phyloP scores from a whole-genome alignment of 1,140 invertebrate genomes.

The Harlomillsia oculata region DNA sequence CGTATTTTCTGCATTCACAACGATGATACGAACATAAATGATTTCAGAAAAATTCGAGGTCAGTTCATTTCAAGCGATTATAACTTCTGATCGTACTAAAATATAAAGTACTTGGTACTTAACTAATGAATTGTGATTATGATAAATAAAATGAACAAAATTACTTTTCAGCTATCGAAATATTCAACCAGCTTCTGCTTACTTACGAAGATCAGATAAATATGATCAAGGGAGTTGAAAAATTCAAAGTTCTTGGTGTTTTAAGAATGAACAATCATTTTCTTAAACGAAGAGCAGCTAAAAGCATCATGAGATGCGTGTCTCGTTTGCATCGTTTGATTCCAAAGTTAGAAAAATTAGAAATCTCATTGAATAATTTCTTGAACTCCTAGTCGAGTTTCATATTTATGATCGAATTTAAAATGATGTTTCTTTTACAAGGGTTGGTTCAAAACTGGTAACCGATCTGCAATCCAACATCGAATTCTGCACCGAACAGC shows the following conservation, averaged over 20 bases:
- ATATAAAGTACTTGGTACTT: conserved; percentile 22
- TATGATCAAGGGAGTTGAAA: conserved; percentile 51
- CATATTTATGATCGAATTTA: too few species aligned
- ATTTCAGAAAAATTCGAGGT: conserved; percentile 44
- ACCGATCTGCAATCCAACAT: conserved; percentile 49
- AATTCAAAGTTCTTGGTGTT: conserved; percentile 53
- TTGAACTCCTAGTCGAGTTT: too few species aligned
- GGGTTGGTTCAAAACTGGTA: conserved; percentile 53
- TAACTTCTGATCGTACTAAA: too few species aligned
- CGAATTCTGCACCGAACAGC: conserved; percentile 49
- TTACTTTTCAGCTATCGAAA: conserved; percentile 16
- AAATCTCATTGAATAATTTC: too few species aligned
- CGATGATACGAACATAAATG: conserved; percentile 48
- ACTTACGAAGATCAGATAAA: conserved; percentile 52
- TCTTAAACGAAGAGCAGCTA: conserved; percentile 58
- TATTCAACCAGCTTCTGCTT: conserved; percentile 40
- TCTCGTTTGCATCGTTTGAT: conserved; percentile 49
- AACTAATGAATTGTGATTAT: not conserved
- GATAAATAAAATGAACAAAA: not conserved
- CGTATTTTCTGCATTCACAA: conserved; percentile 60
- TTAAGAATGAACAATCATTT: conserved; percentile 55
- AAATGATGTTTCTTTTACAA: too few species aligned
- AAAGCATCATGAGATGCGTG: conserved; percentile 56
- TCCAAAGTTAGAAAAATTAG: conserved; percentile 43
- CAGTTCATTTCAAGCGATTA: conserved; percentile 39